A percentile compares a stretch with the other conserved stretches of the same genome.
Conservation (phyloP, 1,140 invertebrate genomes). For the Drosophila saltans region DNA sequence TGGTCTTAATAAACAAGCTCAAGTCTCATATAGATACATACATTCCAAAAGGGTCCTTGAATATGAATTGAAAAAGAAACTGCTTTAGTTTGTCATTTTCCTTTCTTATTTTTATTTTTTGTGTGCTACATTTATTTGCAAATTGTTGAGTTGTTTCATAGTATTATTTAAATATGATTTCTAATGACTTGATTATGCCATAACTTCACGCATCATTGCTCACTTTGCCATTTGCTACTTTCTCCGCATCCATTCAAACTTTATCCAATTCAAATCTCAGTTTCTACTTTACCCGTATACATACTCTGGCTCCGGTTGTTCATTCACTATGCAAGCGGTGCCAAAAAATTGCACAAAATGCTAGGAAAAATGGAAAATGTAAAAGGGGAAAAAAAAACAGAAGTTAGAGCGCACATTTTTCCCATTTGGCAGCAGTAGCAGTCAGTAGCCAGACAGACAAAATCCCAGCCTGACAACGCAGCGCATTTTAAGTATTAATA, state of each 20-base stretch:
- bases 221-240: background rate
- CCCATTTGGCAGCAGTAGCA: slow-evolving; percentile 61
- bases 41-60: slow-evolving; percentile 4
- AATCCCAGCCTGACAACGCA: slow-evolving; percentile 73
- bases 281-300: background rate
- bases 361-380: slow-evolving; percentile 21
- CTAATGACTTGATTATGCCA: slow-evolving; percentile 6
- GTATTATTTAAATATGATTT: slow-evolving; percentile 4
- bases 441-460: slow-evolving; percentile 49
- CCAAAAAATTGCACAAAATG: slow-evolving; percentile 43
- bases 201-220: slow-evolving; percentile 14
- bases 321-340: slow-evolving; percentile 67
- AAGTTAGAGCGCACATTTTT: slow-evolving; percentile 61
- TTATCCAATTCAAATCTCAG: background rate
- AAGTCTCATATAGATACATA: slow-evolving; percentile 27
- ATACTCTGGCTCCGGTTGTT: slow-evolving; percentile 6
- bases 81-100: background rate
- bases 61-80: background rate
- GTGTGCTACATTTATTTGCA: background rate
- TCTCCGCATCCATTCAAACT: background rate
- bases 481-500: slow-evolving; percentile 75
- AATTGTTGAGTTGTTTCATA: background rate
- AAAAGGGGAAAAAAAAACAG: background rate
- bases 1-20: slow-evolving; percentile 42
- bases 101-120: background rate